Conservation (phyloP, 2,113 vertebrate species). For the Ptychochromis oligacanthus region DNA sequence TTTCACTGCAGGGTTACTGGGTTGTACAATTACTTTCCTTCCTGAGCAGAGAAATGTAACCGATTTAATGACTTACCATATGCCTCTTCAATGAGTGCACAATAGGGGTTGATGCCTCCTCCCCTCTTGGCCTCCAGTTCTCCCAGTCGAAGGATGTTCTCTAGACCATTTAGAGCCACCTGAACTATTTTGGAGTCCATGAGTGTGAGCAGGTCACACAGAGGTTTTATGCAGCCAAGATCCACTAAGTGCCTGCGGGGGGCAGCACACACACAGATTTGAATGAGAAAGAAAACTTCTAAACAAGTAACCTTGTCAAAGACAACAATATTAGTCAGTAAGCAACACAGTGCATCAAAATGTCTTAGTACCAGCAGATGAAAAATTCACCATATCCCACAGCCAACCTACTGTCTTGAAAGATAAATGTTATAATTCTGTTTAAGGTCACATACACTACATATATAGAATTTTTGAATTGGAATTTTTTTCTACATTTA, state of each 20-base stretch:
- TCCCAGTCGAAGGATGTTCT: conserved; percentile 95
- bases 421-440: not conserved
- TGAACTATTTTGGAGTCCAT: conserved; percentile 99
- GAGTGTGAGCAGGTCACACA: conserved; percentile 96
- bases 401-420: not conserved
- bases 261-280: conserved; percentile 18
- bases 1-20: not conserved
- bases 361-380: not conserved
- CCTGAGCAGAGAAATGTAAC: not conserved
- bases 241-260: conserved; percentile 92
- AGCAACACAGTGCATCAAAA: not conserved
- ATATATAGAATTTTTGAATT: not conserved
- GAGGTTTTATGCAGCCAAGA: conserved; percentile 94
- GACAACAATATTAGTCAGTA: not conserved
- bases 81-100: conserved; percentile 94
- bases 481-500: too few relatives aligned
- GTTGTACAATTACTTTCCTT: not conserved
- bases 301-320: not conserved
- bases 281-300: too few relatives aligned
- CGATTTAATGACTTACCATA: conserved; percentile 84
- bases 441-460: not conserved
- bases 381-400: not conserved
- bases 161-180: conserved; percentile 94
- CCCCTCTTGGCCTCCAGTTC: conserved; percentile 95
- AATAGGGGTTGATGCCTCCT: conserved; percentile 96